Evolutionary conservation across 1,140 invertebrate species (phyloP).

Genomic region (Drosophila grimshawi): DNA sequence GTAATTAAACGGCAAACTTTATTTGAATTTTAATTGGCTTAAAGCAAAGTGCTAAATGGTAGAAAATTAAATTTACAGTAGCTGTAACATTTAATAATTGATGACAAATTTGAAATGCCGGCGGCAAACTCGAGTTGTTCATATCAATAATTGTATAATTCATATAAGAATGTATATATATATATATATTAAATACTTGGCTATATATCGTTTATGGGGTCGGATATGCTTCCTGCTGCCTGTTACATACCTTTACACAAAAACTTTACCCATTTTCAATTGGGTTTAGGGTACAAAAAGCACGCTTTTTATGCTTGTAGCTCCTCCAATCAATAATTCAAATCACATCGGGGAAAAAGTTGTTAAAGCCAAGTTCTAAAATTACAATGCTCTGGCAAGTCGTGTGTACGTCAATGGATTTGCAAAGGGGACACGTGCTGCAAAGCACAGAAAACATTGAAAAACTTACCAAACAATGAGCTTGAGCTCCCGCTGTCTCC

Average conservation of each 20-base stretch:
- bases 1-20: slow-evolving; percentile 22
- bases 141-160: too few relatives aligned
- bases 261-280: too few relatives aligned
- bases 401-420: slow-evolving; percentile 8
- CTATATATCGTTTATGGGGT: too few relatives aligned
- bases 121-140: too few relatives aligned
- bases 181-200: too few relatives aligned
- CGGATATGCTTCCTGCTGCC: too few relatives aligned
- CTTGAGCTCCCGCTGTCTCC: neutral
- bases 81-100: neutral
- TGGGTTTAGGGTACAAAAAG: neutral
- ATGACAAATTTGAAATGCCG: neutral
- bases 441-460: slow-evolving; percentile 24
- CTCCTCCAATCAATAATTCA: neutral
- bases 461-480: slow-evolving; percentile 33
- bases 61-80: neutral
- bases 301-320: neutral
- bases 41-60: neutral
- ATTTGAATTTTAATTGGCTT: slow-evolving; percentile 30
- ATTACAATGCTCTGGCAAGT: neutral
- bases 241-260: too few relatives aligned
- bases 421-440: slow-evolving; percentile 30
- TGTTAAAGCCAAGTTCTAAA: slow-evolving; percentile 19
- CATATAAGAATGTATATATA: too few relatives aligned
- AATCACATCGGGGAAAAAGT: slow-evolving; percentile 25